Evolutionary conservation across 2,797 vertebrate species (phyloP), one percentile per base, ranked within the genome.

Genomic region (Limnodromus scolopaceus): DNA sequence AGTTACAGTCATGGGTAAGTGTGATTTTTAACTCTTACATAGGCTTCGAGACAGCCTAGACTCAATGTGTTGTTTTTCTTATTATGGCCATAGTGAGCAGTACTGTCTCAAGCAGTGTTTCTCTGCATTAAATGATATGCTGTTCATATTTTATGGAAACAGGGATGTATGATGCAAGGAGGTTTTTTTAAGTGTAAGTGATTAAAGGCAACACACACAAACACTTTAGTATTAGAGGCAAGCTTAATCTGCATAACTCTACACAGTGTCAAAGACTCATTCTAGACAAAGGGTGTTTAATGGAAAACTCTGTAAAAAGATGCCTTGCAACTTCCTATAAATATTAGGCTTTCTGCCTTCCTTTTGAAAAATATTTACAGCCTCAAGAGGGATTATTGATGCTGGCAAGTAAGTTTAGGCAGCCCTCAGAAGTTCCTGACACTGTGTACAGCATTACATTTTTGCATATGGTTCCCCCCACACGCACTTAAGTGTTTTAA

Each of bases 311-410:
- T 61, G 24, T 79, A 82, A 89, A 87, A 95, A 94, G 93, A 91
- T 45, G 84, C 89, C 87, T 96, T 94, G 87, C 58, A 96, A 92
- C 91, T 92, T 93, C 88, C 84, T 96, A 78, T 93, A 94, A 97
- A 97, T 93, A 97, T 96, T 95, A 79, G 69, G 76, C 86, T 86
- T 92, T n/a, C 12, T 80, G 84, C 84, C 94, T 96, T 85, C 87
- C 58, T 89, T 97, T 92, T 97, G 95, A 97, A 96, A 97, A 68
- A 84, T 60, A 95, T 97, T 97, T 97, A 90, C 94, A 96, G 75
- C 68, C 87, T 97, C 84, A 85, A 92, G 95, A 95, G 83, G 91
- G 81, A 80, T 97, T 87, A 81, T 75, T 91, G 97, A 93, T 77
- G 55, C 89, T 94, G 91, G 95, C 60, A 88, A 95, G 34, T 60